Evolutionary conservation across 2,888 invertebrate genomes (phyloP).

Genomic region (Allolobophora icterica): DNA sequence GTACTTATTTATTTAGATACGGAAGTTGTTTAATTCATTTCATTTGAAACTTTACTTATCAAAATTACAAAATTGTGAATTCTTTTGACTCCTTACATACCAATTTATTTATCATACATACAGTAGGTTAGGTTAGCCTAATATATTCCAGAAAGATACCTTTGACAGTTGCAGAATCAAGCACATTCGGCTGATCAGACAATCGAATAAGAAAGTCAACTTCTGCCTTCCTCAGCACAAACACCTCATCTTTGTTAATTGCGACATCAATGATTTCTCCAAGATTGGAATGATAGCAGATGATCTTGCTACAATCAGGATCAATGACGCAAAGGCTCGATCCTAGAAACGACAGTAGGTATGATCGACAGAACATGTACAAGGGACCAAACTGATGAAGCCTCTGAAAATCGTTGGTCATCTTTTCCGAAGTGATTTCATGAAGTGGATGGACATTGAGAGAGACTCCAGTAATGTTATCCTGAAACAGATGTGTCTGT

Average conservation of each 20-base stretch:
- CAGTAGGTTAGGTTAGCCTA: no score
- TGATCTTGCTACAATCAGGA: constrained; percentile 74
- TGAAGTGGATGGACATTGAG: constrained; percentile 52
- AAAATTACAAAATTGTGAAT: no score
- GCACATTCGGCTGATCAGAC: neutral
- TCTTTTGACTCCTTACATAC: no score
- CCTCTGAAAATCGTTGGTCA: neutral
- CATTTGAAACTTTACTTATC: no score
- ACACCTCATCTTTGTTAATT: constrained; percentile 70
- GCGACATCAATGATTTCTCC: constrained; percentile 63
- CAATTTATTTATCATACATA: no score
- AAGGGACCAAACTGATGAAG: constrained; percentile 43
- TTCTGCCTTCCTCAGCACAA: constrained; percentile 70
- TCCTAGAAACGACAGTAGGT: constrained; percentile 78
- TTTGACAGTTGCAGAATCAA: neutral
- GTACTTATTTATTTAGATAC: no score
- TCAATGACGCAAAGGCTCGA: constrained; percentile 78
- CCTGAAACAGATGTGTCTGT: constrained; percentile 85
- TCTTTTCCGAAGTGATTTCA: constrained; percentile 37
- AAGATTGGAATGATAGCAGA: constrained; percentile 73
- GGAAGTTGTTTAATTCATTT: no score
- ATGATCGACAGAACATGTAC: constrained; percentile 68
- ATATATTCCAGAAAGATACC: neutral
- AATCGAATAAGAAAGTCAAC: constrained; percentile 1
- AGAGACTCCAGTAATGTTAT: constrained; percentile 49